These are phyloP conservation scores for Icerya purchasi DNA, from an alignment of 2,888 invertebrate genomes.

Conservation along the genomic window DNA sequence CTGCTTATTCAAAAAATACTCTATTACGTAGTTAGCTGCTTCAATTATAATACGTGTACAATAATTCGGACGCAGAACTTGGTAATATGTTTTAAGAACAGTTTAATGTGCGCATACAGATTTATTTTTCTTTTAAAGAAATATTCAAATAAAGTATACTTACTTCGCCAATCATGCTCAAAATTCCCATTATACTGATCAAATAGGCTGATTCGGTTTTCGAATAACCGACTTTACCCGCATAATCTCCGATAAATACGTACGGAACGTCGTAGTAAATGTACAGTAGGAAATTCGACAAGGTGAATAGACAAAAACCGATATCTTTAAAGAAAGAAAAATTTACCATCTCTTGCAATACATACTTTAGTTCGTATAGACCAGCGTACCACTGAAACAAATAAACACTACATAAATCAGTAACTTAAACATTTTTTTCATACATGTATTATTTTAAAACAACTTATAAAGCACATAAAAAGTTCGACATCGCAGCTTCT, in stretches of 20 bases:
- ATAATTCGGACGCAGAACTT: too few relatives aligned
- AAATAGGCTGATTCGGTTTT: conserved; percentile 56
- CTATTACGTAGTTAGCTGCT: too few relatives aligned
- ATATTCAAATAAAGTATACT: too few relatives aligned
- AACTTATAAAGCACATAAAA: too few relatives aligned
- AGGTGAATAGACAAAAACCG: conserved; percentile 48
- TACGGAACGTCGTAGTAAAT: conserved; percentile 87
- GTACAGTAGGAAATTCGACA: conserved; percentile 76
- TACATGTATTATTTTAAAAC: conserved; percentile 1
- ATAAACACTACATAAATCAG: conserved; percentile 4
- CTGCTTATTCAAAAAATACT: too few relatives aligned
- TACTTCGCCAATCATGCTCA: conserved; percentile 75
- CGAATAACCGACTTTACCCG: conserved; percentile 41
- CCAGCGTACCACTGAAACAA: conserved; percentile 42
- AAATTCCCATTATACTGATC: conserved; percentile 65
- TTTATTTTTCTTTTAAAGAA: too few relatives aligned
- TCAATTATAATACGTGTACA: too few relatives aligned
- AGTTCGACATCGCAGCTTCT: too few relatives aligned
- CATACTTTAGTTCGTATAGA: conserved; percentile 53
- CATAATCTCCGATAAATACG: conserved; percentile 68
- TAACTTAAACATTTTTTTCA: conserved; percentile 1
- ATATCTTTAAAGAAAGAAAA: conserved; percentile 55
- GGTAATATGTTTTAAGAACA: too few relatives aligned
- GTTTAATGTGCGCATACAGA: too few relatives aligned
- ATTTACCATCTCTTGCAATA: conserved; percentile 55